phyloP scores from a whole-genome alignment of 2,888 invertebrate species.

The Griposia aprilina region DNA sequence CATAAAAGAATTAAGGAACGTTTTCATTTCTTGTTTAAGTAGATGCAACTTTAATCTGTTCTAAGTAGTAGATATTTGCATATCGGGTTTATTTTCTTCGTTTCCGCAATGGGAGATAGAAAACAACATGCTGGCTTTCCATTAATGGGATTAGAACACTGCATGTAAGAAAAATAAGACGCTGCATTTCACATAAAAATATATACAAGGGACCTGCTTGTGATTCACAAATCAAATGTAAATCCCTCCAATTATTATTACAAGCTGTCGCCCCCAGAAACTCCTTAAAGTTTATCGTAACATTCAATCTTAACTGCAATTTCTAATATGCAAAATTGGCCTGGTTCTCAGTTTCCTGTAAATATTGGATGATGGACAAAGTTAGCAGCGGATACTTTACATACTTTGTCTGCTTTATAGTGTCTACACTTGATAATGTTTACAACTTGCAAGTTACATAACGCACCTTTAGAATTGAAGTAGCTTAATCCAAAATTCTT shows the following conservation, averaged over 20 bases:
- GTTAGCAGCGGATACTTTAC: slow-evolving; percentile 40
- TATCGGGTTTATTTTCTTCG: slow-evolving; percentile 16
- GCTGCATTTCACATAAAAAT: slow-evolving; percentile 27
- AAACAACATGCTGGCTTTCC: slow-evolving; percentile 7
- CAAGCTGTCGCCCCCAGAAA: slow-evolving; percentile 51
- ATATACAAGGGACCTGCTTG: slow-evolving; percentile 2
- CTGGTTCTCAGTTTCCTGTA: slow-evolving; percentile 44
- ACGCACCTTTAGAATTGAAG: too few species aligned
- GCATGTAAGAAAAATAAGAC: slow-evolving; percentile 4
- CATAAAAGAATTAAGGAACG: neutral
- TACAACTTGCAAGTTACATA: neutral
- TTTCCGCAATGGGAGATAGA: slow-evolving; percentile 8
- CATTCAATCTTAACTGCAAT: slow-evolving; percentile 58
- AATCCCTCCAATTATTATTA: slow-evolving; percentile 53
- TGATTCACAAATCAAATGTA: slow-evolving; percentile 58
- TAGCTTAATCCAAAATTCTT: too few species aligned
- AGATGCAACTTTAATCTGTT: slow-evolving; percentile 15
- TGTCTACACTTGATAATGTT: neutral
- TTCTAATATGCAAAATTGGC: slow-evolving; percentile 62
- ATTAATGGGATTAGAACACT: slow-evolving; percentile 13
- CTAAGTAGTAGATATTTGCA: slow-evolving; percentile 13
- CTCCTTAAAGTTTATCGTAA: slow-evolving; percentile 51
- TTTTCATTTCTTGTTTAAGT: neutral
- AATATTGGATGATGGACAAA: slow-evolving; percentile 56
- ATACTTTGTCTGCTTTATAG: slow-evolving; percentile 12